phyloP scores from a whole-genome alignment of 1,140 invertebrate species.

The Aphidius ervi region DNA sequence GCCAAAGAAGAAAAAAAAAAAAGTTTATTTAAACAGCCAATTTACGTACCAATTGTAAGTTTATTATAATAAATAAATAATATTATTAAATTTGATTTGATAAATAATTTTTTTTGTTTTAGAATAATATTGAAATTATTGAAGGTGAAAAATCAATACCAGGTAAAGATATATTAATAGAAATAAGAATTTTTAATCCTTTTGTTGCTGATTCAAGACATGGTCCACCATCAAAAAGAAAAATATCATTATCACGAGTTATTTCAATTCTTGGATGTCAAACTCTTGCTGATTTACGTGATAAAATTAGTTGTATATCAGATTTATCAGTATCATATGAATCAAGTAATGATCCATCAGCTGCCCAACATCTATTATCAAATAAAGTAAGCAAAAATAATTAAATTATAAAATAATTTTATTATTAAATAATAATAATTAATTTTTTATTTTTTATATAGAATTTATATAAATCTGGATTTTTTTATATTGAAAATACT shows the following conservation, averaged over 20 bases:
- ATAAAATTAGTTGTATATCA: conserved; percentile 65
- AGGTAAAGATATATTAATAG: conserved; percentile 44
- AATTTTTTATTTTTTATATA: conserved; percentile 41
- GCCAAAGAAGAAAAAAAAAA: too few species aligned
- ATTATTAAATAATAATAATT: conserved; percentile 19
- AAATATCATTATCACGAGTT: conserved; percentile 35
- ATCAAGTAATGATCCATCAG: conserved; percentile 57
- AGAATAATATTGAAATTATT: conserved; percentile 20
- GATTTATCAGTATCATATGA: conserved; percentile 62
- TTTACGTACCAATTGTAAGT: conserved; percentile 5
- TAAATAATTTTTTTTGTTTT: conserved; percentile 3
- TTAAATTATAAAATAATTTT: not conserved
- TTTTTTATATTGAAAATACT: conserved; percentile 73
- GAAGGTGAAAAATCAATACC: conserved; percentile 12
- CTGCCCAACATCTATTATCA: conserved; percentile 37
- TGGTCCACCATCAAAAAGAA: not conserved
- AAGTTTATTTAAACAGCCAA: too few species aligned
- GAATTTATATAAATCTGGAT: conserved; percentile 68
- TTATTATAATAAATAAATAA: conserved; percentile 23
- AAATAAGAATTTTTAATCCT: conserved; percentile 49
- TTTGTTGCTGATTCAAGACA: conserved; percentile 31
- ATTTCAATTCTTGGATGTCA: conserved; percentile 62
- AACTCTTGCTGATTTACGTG: conserved; percentile 60
- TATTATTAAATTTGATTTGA: conserved; percentile 21
- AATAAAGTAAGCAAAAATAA: conserved; percentile 50